Evolutionary conservation across 2,113 vertebrate species (phyloP).

Genomic region (Alouatta palliata): DNA sequence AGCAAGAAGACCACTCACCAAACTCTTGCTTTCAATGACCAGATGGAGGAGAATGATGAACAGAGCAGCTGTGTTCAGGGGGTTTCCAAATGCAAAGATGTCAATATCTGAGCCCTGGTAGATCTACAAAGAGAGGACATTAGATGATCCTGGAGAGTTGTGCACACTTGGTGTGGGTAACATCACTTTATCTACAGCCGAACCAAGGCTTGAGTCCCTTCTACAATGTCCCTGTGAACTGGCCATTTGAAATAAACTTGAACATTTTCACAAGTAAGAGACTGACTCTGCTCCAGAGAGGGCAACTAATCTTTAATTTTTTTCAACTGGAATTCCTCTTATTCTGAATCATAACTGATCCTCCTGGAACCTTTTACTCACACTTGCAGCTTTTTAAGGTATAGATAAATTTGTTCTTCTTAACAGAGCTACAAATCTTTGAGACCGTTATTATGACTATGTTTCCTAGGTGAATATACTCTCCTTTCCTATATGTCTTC

Average conservation of each 20-base stretch:
- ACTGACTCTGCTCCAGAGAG: neutral
- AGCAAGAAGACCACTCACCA: conserved; percentile 88
- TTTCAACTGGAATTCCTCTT: neutral
- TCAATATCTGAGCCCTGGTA: conserved; percentile 89
- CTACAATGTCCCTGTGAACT: neutral
- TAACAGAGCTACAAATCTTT: neutral
- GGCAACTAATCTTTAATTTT: neutral
- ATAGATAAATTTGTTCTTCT: neutral
- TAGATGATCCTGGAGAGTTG: neutral
- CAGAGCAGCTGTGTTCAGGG: conserved; percentile 92
- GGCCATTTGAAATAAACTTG: neutral
- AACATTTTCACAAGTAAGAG: neutral
- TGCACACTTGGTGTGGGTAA: too few species aligned
- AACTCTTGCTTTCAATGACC: conserved; percentile 92
- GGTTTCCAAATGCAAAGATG: conserved; percentile 91
- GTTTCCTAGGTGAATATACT: neutral
- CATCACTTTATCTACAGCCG: neutral
- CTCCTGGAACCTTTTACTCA: neutral
- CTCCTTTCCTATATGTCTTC: neutral
- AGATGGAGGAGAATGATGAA: conserved; percentile 93
- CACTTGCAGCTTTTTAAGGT: neutral
- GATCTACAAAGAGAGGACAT: conserved; percentile 81
- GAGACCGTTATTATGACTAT: neutral
- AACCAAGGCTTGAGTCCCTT: neutral
- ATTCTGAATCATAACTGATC: neutral